A percentile compares a stretch with the other conserved stretches of the same genome.
Conservation (phyloP, 2,888 invertebrate genomes). For the Drosophila algonquin region DNA sequence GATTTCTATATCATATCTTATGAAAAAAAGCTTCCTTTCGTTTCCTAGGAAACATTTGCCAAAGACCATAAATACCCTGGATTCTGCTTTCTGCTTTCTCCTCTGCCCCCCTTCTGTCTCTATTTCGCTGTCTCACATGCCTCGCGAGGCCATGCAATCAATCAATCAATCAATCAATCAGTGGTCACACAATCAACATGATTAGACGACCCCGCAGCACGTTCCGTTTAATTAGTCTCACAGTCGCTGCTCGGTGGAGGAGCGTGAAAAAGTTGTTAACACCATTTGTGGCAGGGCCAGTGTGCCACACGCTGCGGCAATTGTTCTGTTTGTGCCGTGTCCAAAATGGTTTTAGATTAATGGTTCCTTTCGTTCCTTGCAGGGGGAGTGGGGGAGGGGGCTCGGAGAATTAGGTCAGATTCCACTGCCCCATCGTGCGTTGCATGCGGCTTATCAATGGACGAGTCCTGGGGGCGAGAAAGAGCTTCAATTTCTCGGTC, state of each 20-base stretch:
- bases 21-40: background rate
- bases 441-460: slow-evolving; percentile 51
- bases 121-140: slow-evolving; percentile 10
- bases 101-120: background rate
- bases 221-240: slow-evolving; percentile 77
- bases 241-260: slow-evolving; percentile 15
- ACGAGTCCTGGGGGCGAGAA: background rate
- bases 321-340: slow-evolving; percentile 51
- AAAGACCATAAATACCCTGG: background rate
- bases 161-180: slow-evolving; percentile 74
- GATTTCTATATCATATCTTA: no score
- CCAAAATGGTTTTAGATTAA: slow-evolving; percentile 59
- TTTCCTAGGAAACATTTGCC: background rate
- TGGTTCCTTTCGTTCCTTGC: slow-evolving; percentile 15
- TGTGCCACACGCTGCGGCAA: slow-evolving; percentile 36
- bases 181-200: slow-evolving; percentile 76
- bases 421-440: background rate
- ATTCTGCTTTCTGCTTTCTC: background rate
- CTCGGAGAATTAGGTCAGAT: slow-evolving; percentile 47
- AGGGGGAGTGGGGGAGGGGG: slow-evolving; percentile 1
- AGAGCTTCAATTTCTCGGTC: slow-evolving; percentile 9
- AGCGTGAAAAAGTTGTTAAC: slow-evolving; percentile 67
- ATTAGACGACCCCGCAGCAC: slow-evolving; percentile 68
- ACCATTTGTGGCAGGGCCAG: slow-evolving; percentile 20
- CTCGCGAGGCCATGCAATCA: slow-evolving; percentile 7